Percentiles rank a stretch among this genome's conserved stretches.
Conservation (phyloP, 2,888 invertebrate genomes). For the Euspilapteryx auroguttella region DNA sequence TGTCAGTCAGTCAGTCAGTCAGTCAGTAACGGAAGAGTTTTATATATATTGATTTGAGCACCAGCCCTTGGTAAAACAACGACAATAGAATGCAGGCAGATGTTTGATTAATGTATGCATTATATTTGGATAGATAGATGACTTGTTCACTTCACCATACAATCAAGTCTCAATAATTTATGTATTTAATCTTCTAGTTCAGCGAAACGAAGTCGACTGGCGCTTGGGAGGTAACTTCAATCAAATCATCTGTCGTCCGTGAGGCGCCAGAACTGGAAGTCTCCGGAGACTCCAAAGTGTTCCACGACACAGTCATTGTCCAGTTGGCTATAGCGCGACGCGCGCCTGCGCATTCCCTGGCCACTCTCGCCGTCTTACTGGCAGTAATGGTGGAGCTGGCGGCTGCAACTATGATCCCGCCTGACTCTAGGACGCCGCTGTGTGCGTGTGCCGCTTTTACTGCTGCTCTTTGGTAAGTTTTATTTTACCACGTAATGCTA, state of each 20-base stretch:
- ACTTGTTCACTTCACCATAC: too few relatives aligned
- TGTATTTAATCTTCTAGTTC: too few relatives aligned
- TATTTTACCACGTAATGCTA: neutral
- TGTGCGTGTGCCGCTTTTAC: constrained; percentile 28
- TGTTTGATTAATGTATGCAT: too few relatives aligned
- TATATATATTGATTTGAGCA: too few relatives aligned
- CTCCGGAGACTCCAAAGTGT: neutral
- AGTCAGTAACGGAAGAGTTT: too few relatives aligned
- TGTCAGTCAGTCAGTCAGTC: too few relatives aligned
- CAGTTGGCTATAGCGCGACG: constrained; percentile 19
- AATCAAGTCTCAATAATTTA: too few relatives aligned
- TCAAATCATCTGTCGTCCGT: neutral
- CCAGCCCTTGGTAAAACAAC: too few relatives aligned
- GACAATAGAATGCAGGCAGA: too few relatives aligned
- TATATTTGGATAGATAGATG: too few relatives aligned
- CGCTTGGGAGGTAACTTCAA: too few relatives aligned
- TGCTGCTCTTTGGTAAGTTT: constrained; percentile 25
- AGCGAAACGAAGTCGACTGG: neutral
- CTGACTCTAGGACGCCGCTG: constrained; percentile 21
- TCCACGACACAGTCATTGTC: constrained; percentile 15
- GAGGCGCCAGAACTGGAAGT: neutral
- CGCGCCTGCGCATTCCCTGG: constrained; percentile 23
- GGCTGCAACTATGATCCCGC: constrained; percentile 22
- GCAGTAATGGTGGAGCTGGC: constrained; percentile 18
- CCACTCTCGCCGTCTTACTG: constrained; percentile 16